Evolutionary conservation across 2,888 invertebrate species (phyloP).

Genomic region (Brenthis daphne): DNA sequence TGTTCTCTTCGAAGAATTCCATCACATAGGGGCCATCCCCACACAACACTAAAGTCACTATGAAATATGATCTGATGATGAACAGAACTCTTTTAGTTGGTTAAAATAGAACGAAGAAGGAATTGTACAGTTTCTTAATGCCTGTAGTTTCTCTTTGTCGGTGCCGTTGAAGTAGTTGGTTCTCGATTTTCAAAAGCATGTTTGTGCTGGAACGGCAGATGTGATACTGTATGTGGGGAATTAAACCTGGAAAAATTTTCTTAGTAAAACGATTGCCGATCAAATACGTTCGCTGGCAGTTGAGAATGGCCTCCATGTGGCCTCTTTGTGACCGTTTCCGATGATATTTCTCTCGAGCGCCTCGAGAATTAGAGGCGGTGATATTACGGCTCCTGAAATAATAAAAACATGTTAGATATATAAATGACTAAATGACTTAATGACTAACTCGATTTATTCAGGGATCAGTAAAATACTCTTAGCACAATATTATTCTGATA

Average conservation of each 20-base stretch:
- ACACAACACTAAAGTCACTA: conserved; percentile 58
- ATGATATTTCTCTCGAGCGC: conserved; percentile 44
- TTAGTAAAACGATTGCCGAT: conserved; percentile 62
- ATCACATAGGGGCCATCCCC: conserved; percentile 65
- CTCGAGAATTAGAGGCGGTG: conserved; percentile 44
- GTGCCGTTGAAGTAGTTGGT: conserved; percentile 90
- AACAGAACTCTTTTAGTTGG: conserved; percentile 47
- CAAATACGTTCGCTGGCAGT: conserved; percentile 55
- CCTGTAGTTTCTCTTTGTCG: conserved; percentile 92
- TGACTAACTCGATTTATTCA: too few relatives aligned
- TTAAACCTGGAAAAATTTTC: conserved; percentile 54
- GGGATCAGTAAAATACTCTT: too few relatives aligned
- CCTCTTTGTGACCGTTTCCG: conserved; percentile 42
- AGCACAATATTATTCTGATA: too few relatives aligned
- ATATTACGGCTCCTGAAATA: conserved; percentile 74
- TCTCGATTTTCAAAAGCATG: conserved; percentile 88
- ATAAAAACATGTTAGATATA: conserved; percentile 15
- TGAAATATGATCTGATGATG: conserved; percentile 55
- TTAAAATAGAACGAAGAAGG: conserved; percentile 94
- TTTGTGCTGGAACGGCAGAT: conserved; percentile 68
- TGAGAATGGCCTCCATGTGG: conserved; percentile 65
- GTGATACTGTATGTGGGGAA: conserved; percentile 64
- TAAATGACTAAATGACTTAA: too few relatives aligned
- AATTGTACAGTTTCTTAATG: conserved; percentile 93
- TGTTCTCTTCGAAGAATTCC: conserved; percentile 60